Evolutionary conservation across 2,797 vertebrate species (phyloP), one percentile per base, ranked within the genome.

Genomic region (Tamandua tetradactyla): DNA sequence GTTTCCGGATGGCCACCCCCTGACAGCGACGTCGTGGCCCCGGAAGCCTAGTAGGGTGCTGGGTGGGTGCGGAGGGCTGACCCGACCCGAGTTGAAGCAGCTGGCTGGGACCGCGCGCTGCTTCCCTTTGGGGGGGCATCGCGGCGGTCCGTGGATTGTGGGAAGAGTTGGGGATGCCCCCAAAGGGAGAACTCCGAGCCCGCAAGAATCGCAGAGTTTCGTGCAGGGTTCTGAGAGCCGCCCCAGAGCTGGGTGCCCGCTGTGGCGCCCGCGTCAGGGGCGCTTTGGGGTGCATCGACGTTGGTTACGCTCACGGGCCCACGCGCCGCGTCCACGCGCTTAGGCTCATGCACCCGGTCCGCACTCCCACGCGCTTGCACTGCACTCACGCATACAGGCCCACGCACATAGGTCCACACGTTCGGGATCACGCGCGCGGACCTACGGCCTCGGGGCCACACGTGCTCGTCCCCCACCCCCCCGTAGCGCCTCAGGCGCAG

Each of bases 231-330:
- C 72, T 40, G 69, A 40, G 0, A 4, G 30, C 22, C 1, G n/a
- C 55, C 10, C 2, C 3, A 5, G 13, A 3, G 62, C 62, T n/a
- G 62, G 64, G 17, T 35, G 15, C 5, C 15, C 9, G 22, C 27
- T 71, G 68, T 11, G 13, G 27, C 4, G 37, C 11, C 20, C 42
- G 37, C 14, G 62, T 40, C 22, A 1, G n/a, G n/a, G 44, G 61
- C 44, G 40, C 6, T 10, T 6, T 7, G 0, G 1, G 18, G 47
- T 2, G 0, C 25, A 9, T 0, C 0, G 23, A 32, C n/a, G 4
- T 7, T 3, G 3, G 14, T n/a, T n/a, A n/a, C n/a, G n/a, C n/a
- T n/a, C n/a, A n/a, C n/a, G n/a, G n/a, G n/a, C n/a, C n/a, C n/a
- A n/a, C n/a, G n/a, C n/a, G n/a, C 2, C 6, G 0, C 32, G 18